A percentile compares a stretch with the other conserved stretches of the same genome.
Evolutionary conservation across 2,888 invertebrate species (phyloP).

Genomic region (Horisme vitalbata): DNA sequence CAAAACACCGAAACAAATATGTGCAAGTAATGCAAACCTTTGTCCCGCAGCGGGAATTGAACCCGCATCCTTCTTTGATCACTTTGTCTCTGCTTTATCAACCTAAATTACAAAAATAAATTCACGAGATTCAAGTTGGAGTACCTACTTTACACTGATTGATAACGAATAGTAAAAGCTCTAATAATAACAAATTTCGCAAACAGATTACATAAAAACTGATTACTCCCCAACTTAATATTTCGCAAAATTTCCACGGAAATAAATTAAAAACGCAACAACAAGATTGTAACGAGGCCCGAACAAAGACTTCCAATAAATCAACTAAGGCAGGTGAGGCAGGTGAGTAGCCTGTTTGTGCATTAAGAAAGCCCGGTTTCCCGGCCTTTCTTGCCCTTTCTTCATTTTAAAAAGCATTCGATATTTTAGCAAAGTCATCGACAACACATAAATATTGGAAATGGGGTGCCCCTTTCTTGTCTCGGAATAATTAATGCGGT

Average conservation of each 20-base stretch:
- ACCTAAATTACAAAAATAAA: no score
- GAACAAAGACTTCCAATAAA: slow-evolving; percentile 81
- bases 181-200: no score
- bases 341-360: slow-evolving; percentile 74
- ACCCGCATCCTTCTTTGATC: no score
- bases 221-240: slow-evolving; percentile 44
- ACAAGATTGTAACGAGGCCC: slow-evolving; percentile 78
- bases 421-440: slow-evolving; percentile 82
- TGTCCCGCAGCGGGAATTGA: no score
- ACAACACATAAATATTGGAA: slow-evolving; percentile 84
- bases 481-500: slow-evolving; percentile 80
- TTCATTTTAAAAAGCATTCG: slow-evolving; percentile 83
- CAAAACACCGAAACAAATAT: no score
- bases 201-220: not conserved
- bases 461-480: slow-evolving; percentile 81
- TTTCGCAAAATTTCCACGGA: slow-evolving; percentile 73
- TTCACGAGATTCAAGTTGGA: no score
- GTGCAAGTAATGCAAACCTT: no score
- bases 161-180: no score
- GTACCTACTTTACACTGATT: no score
- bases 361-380: slow-evolving; percentile 79
- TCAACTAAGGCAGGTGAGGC: slow-evolving; percentile 77
- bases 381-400: slow-evolving; percentile 80
- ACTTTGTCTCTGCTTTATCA: no score
- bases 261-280: slow-evolving; percentile 83